A percentile compares a stretch with the other conserved stretches of the same genome.
Evolutionary conservation across 2,113 vertebrate genomes (phyloP).

Genomic region (Actenoides hombroni): DNA sequence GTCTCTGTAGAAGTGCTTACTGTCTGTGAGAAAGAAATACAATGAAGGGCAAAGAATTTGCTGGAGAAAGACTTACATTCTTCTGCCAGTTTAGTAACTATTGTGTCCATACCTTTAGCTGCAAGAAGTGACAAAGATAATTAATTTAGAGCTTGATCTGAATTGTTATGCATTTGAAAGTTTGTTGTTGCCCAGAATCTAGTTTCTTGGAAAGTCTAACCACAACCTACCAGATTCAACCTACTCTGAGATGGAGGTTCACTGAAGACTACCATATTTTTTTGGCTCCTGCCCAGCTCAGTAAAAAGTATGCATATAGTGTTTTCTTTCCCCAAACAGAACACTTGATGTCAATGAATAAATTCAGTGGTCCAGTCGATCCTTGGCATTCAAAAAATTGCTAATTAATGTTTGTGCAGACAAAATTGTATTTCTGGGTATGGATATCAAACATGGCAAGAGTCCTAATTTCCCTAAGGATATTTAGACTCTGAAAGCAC

Average conservation of each 20-base stretch:
- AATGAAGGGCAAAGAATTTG: background rate
- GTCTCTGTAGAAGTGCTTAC: background rate
- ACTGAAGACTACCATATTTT: background rate
- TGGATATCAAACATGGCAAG: background rate
- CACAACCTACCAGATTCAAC: background rate
- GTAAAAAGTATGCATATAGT: background rate
- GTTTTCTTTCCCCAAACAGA: background rate
- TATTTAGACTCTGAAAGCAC: background rate
- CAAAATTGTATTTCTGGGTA: slow-evolving; percentile 28
- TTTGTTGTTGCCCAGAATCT: background rate
- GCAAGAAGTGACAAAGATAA: background rate
- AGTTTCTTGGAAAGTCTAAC: background rate
- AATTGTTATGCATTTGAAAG: background rate
- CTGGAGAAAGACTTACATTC: background rate
- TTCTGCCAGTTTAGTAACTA: background rate
- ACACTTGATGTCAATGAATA: background rate
- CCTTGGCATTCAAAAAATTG: background rate
- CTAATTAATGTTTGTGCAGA: background rate
- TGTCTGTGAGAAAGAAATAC: background rate
- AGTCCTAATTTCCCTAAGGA: background rate
- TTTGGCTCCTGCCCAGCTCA: background rate
- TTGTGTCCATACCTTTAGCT: background rate
- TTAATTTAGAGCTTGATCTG: background rate
- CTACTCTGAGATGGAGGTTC: background rate
- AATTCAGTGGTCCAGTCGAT: background rate